Evolutionary conservation across 2,888 invertebrate genomes (phyloP).

Genomic region (Eupelmus urozonus): DNA sequence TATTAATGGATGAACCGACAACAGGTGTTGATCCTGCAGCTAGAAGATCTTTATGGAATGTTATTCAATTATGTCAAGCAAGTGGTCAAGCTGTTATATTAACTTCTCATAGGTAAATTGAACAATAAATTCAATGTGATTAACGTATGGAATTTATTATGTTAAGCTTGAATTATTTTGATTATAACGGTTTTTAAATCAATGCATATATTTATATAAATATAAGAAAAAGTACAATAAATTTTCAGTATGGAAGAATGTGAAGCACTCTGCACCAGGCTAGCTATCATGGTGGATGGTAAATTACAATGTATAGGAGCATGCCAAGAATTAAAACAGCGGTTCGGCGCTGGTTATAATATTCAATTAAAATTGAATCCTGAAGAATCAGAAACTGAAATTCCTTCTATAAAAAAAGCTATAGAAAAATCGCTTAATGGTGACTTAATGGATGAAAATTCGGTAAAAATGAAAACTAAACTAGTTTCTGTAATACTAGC

Average conservation of each 20-base stretch:
- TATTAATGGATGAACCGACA: conserved; percentile 87
- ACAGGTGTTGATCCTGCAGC: conserved; percentile 85
- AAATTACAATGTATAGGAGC: conserved; percentile 86
- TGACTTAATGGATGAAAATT: conserved; percentile 85
- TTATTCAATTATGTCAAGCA: conserved; percentile 78
- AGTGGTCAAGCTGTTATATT: conserved; percentile 81
- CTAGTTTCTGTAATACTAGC: neutral
- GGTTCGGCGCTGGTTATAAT: conserved; percentile 84
- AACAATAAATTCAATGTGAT: neutral
- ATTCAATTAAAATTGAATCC: conserved; percentile 79
- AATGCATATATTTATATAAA: neutral
- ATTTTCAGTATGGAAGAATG: conserved; percentile 89
- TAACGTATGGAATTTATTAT: neutral
- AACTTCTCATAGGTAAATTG: conserved; percentile 82
- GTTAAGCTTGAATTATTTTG: neutral
- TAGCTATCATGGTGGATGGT: conserved; percentile 88
- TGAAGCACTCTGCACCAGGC: conserved; percentile 87
- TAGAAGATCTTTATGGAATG: conserved; percentile 82
- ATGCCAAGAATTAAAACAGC: conserved; percentile 85
- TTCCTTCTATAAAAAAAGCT: conserved; percentile 77
- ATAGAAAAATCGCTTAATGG: conserved; percentile 81
- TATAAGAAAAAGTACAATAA: conserved; percentile 68
- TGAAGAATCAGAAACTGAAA: conserved; percentile 65
- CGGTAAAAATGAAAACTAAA: conserved; percentile 80
- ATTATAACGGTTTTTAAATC: neutral